phyloP scores from a whole-genome alignment of 2,888 invertebrate genomes.

The Drosophila monieri region DNA sequence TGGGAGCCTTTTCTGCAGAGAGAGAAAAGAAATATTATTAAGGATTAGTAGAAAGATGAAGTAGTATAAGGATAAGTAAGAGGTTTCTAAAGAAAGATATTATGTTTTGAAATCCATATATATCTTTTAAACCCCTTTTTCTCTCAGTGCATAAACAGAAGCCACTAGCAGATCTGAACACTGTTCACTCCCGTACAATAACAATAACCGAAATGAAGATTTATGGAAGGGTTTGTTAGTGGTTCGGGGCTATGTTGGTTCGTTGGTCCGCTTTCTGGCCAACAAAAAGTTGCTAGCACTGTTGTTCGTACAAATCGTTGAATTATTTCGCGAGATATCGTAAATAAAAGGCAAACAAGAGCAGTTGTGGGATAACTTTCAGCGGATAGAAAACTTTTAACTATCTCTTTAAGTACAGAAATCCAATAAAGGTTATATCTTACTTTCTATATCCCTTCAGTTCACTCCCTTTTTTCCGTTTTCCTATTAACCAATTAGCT shows the following conservation, averaged over 20 bases:
- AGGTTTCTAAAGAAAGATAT: too few species aligned
- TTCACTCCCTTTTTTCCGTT: conserved; percentile 7
- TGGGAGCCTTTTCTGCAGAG: conserved; percentile 84
- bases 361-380: conserved; percentile 28
- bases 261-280: conserved; percentile 27
- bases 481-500: conserved; percentile 32
- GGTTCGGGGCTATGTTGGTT: conserved; percentile 42
- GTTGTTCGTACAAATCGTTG: conserved; percentile 58
- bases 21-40: conserved; percentile 8
- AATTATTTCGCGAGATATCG: conserved; percentile 62
- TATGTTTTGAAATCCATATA: too few species aligned
- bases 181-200: conserved; percentile 47
- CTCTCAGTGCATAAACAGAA: conserved; percentile 20
- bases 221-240: conserved; percentile 71
- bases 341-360: conserved; percentile 34
- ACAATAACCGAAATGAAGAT: conserved; percentile 75
- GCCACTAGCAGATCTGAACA: conserved; percentile 21
- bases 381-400: conserved; percentile 29
- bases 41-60: background rate
- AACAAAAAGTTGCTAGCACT: conserved; percentile 26
- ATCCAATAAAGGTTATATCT: conserved; percentile 7
- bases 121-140: background rate
- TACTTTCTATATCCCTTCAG: background rate
- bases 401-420: conserved; percentile 22
- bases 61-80: too few species aligned